Conservation (phyloP, 2,113 vertebrate species). For the Micromys minutus region DNA sequence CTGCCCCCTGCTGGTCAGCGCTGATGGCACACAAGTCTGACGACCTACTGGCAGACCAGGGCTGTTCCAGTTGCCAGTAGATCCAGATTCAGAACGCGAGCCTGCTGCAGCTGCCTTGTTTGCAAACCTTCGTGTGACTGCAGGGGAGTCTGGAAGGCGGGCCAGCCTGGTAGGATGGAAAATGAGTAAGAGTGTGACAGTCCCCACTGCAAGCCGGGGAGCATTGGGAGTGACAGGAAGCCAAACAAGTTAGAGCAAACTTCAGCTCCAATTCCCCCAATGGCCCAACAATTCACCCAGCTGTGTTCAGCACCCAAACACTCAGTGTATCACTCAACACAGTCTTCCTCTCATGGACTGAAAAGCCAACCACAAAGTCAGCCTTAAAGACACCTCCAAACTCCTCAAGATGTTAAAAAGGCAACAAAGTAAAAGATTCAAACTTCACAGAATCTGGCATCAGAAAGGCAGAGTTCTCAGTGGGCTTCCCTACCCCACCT, state of each 20-base stretch:
- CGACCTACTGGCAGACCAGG: not conserved
- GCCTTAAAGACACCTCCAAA: not conserved
- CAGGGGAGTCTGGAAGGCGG: not conserved
- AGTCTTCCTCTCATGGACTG: not conserved
- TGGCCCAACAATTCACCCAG: not conserved
- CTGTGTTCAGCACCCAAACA: not conserved
- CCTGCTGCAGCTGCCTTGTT: not conserved
- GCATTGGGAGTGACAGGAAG: not conserved
- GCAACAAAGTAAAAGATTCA: not conserved
- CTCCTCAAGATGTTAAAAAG: not conserved
- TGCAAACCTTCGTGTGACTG: not conserved
- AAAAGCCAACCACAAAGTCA: not conserved
- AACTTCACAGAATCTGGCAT: not conserved
- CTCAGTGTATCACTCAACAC: not conserved
- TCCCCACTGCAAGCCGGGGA: not conserved
- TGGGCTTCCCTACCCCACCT: not conserved
- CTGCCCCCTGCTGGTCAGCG: constrained; percentile 48
- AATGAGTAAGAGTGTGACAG: not conserved
- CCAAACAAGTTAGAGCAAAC: not conserved
- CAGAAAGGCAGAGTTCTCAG: not conserved
- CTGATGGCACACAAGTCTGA: not conserved
- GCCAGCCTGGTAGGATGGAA: not conserved
- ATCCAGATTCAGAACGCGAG: not conserved
- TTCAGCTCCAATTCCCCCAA: not conserved
- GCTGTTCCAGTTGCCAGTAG: not conserved